A percentile compares a stretch with the other conserved stretches of the same genome.
phyloP scores from a whole-genome alignment of 1,140 invertebrate species.

The Drosophila fuyamai region DNA sequence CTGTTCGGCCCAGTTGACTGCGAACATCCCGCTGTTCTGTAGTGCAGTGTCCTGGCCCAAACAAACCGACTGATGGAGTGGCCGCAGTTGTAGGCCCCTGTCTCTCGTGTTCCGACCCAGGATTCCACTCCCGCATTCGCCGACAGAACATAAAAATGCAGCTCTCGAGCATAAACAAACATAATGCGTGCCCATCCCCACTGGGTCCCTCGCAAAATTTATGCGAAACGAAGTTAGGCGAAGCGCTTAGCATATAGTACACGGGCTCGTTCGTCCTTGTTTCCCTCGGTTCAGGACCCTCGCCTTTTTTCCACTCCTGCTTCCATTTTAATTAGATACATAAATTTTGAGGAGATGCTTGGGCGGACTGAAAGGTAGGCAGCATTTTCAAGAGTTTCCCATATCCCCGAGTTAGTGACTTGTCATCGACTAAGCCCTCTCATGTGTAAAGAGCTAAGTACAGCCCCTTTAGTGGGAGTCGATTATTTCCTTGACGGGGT shows the following conservation, averaged over 20 bases:
- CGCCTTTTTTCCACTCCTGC: conserved; percentile 29
- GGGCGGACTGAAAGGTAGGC: conserved; percentile 41
- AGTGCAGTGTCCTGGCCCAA: conserved; percentile 41
- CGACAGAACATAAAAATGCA: conserved; percentile 76
- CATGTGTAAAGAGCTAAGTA: conserved; percentile 10
- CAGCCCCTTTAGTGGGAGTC: too few species aligned
- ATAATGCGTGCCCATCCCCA: conserved; percentile 53
- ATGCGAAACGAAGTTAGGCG: conserved; percentile 66
- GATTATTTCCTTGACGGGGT: too few species aligned
- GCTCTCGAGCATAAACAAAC: conserved; percentile 76
- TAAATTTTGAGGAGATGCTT: conserved; percentile 45
- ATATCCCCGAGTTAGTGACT: conserved; percentile 22
- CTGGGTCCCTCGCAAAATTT: conserved; percentile 51
- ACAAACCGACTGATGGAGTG: conserved; percentile 57
- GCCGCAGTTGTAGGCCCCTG: conserved; percentile 8
- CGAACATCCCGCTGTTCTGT: conserved; percentile 43
- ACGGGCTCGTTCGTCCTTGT: conserved; percentile 11
- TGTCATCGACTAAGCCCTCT: conserved; percentile 27
- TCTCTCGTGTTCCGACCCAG: neutral
- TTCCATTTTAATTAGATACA: conserved; percentile 78
- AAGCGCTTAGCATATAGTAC: conserved; percentile 69
- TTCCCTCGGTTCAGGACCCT: conserved; percentile 6
- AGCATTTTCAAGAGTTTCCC: conserved; percentile 2
- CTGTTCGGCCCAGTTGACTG: conserved; percentile 33
- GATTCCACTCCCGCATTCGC: conserved; percentile 8